A percentile compares a stretch with the other conserved stretches of the same genome.
Conservation (phyloP, 2,888 invertebrate genomes). For the Molorchus minor region DNA sequence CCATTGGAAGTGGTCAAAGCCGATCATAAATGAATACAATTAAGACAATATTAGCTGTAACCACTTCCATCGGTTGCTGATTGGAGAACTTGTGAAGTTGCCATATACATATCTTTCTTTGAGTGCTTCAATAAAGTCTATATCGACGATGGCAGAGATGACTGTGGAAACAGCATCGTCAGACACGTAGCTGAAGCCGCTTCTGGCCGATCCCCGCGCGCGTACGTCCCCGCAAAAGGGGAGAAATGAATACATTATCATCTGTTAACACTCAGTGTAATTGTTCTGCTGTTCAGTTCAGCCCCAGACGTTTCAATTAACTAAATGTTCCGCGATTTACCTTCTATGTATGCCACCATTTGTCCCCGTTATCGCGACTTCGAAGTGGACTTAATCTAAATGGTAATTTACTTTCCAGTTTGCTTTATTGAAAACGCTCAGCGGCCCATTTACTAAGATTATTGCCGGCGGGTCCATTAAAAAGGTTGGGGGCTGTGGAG, state of each 20-base stretch:
- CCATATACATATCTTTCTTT: no score
- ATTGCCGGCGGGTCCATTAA: neutral
- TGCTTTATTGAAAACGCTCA: conserved; percentile 36
- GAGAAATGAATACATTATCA: conserved; percentile 63
- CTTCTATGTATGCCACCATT: conserved; percentile 56
- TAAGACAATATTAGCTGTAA: no score
- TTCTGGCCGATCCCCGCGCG: conserved; percentile 3
- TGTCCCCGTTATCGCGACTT: conserved; percentile 53
- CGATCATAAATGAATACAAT: no score
- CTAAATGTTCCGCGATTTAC: conserved; percentile 64
- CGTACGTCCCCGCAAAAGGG: conserved; percentile 40
- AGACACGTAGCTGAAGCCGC: neutral
- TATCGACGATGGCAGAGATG: no score
- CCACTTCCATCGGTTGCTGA: no score
- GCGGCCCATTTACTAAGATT: conserved; percentile 21
- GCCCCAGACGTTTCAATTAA: conserved; percentile 64
- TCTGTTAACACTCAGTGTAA: conserved; percentile 65
- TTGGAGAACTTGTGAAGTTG: no score
- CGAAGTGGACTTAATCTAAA: conserved; percentile 57
- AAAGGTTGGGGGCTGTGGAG: no score
- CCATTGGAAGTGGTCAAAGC: no score
- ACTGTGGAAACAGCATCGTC: neutral
- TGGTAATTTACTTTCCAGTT: conserved; percentile 52
- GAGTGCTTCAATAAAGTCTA: no score
- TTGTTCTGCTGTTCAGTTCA: conserved; percentile 61